Conservation (phyloP, 2,113 vertebrate species). For the Caranx ignobilis region DNA sequence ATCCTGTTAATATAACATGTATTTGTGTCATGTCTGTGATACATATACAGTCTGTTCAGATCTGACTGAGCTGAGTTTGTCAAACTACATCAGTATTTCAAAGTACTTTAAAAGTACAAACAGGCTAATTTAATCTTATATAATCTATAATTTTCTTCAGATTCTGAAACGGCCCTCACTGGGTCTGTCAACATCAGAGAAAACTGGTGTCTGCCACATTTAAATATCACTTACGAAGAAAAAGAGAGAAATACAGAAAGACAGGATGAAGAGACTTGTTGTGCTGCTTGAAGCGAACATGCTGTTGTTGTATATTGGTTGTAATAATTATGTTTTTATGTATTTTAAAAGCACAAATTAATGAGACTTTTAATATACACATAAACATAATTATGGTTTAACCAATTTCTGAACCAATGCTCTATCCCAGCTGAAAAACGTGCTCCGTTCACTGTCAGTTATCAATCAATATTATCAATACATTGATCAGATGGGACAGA, state of each 20-base stretch:
- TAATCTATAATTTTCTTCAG: neutral
- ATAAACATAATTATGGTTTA: slow-evolving; percentile 72
- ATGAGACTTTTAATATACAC: slow-evolving; percentile 55
- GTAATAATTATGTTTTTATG: slow-evolving; percentile 74
- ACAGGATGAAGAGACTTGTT: slow-evolving; percentile 46
- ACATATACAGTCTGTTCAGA: too few relatives aligned
- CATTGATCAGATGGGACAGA: slow-evolving; percentile 65
- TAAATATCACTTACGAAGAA: slow-evolving; percentile 47
- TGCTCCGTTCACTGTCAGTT: too few relatives aligned
- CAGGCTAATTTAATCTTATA: neutral
- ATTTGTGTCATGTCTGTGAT: too few relatives aligned
- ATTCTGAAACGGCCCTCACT: slow-evolving; percentile 50
- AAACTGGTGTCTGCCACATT: slow-evolving; percentile 52
- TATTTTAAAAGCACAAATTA: slow-evolving; percentile 38
- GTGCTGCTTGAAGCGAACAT: slow-evolving; percentile 73
- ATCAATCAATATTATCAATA: neutral
- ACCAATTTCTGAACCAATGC: slow-evolving; percentile 58
- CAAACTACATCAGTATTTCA: too few relatives aligned
- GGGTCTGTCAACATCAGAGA: slow-evolving; percentile 24
- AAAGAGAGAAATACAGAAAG: slow-evolving; percentile 70
- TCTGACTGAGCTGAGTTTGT: too few relatives aligned
- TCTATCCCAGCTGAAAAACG: slow-evolving; percentile 59
- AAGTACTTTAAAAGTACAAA: too few relatives aligned
- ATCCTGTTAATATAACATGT: neutral
- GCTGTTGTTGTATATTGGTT: slow-evolving; percentile 57